phyloP scores from a whole-genome alignment of 2,888 invertebrate species.

The Nipponacmea schrenckii region DNA sequence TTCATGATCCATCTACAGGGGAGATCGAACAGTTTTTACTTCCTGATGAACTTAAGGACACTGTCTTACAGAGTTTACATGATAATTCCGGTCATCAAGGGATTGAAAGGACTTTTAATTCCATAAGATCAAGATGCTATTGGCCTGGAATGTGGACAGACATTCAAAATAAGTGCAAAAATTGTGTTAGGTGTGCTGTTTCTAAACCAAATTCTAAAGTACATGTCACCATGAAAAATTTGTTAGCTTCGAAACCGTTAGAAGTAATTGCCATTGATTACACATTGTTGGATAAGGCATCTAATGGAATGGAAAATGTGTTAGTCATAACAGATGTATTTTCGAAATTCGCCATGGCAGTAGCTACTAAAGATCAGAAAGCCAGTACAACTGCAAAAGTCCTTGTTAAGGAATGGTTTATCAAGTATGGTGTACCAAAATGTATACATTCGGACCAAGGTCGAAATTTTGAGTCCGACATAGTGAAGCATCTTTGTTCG shows the following conservation, averaged over 20 bases:
- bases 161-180: slow-evolving; percentile 24
- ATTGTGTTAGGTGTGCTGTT: slow-evolving; percentile 35
- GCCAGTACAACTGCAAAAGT: slow-evolving; percentile 19
- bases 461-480: not conserved
- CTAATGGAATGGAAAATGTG: slow-evolving; percentile 40
- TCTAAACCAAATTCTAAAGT: slow-evolving; percentile 12
- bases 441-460: not conserved
- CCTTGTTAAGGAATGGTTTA: not conserved
- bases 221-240: slow-evolving; percentile 14
- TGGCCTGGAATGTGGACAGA: no score
- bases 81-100: no score
- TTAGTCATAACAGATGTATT: slow-evolving; percentile 40
- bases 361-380: slow-evolving; percentile 31
- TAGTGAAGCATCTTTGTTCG: not conserved
- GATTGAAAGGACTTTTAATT: no score
- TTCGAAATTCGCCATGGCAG: slow-evolving; percentile 27
- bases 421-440: not conserved
- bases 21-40: slow-evolving; percentile 18
- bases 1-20: slow-evolving; percentile 14
- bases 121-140: no score
- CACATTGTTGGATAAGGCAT: slow-evolving; percentile 31
- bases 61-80: slow-evolving; percentile 24
- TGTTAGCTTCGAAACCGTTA: no score
- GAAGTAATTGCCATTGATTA: slow-evolving; percentile 41
- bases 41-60: slow-evolving; percentile 6